A percentile compares a stretch with the other conserved stretches of the same genome.
Evolutionary conservation across 2,113 vertebrate genomes (phyloP).

Genomic region (Muntiacus reevesi): DNA sequence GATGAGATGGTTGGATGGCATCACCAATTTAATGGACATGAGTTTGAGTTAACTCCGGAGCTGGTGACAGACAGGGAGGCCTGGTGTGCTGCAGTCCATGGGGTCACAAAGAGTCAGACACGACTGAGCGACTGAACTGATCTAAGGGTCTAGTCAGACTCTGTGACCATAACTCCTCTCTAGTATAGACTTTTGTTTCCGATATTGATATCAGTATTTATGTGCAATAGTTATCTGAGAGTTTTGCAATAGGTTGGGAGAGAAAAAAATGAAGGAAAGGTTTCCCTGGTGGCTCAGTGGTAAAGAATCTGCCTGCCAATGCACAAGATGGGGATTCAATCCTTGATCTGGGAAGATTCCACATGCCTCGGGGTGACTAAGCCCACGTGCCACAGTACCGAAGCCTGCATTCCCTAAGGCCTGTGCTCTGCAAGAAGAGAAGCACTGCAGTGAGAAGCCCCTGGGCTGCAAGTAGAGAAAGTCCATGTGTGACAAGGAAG

Average conservation of each 20-base stretch:
- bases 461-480: background rate
- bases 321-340: background rate
- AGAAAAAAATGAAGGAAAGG: background rate
- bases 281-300: background rate
- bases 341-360: background rate
- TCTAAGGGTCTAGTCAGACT: background rate
- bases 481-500: background rate
- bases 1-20: background rate
- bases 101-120: background rate
- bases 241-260: background rate
- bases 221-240: background rate
- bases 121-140: background rate
- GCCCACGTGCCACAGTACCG: accelerated
- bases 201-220: background rate
- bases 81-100: background rate
- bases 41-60: background rate
- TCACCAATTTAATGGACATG: background rate
- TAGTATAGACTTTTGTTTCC: background rate
- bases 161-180: background rate
- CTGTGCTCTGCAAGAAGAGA: background rate
- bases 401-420: accelerated
- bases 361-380: background rate
- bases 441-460: background rate
- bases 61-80: background rate
- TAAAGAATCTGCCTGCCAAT: background rate